A percentile compares a stretch with the other conserved stretches of the same genome.
Evolutionary conservation across 2,797 vertebrate genomes (phyloP).

Genomic region (Pteronotus mesoamericanus): DNA sequence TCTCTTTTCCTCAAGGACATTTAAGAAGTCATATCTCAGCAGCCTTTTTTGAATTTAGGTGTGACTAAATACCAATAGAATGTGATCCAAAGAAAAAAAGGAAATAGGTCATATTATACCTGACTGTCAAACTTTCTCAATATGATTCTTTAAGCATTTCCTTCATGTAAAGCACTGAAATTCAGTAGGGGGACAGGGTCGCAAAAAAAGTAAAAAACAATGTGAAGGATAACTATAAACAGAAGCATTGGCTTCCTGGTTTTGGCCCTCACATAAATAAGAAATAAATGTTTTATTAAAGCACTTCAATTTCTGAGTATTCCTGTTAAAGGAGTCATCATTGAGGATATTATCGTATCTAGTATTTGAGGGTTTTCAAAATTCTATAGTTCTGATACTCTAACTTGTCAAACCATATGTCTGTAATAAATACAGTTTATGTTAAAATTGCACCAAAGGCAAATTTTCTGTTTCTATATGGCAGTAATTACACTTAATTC

Average conservation of each 20-base stretch:
- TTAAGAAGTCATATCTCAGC: not conserved
- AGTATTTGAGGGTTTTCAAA: not conserved
- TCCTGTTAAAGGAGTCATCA: not conserved
- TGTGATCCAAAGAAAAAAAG: not conserved
- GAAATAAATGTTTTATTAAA: not conserved
- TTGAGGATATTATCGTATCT: not conserved
- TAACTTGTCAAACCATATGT: not conserved
- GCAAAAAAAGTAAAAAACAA: not conserved
- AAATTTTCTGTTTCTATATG: conserved; percentile 33
- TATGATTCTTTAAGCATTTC: not conserved
- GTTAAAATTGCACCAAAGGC: not conserved
- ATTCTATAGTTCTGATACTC: not conserved
- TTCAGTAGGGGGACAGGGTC: not conserved
- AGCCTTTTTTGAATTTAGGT: not conserved
- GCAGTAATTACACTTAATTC: conserved; percentile 25
- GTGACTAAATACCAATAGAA: not conserved
- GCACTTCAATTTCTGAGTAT: not conserved
- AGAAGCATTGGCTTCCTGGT: not conserved
- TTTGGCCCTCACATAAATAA: not conserved
- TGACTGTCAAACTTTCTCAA: not conserved
- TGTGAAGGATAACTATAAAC: not conserved
- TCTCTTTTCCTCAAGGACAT: not conserved
- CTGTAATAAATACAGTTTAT: not conserved
- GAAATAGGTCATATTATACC: not conserved
- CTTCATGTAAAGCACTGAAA: not conserved